These are phyloP conservation scores for Leucopternis melanops DNA, from an alignment of 2,113 vertebrate genomes.

Conservation along the genomic window DNA sequence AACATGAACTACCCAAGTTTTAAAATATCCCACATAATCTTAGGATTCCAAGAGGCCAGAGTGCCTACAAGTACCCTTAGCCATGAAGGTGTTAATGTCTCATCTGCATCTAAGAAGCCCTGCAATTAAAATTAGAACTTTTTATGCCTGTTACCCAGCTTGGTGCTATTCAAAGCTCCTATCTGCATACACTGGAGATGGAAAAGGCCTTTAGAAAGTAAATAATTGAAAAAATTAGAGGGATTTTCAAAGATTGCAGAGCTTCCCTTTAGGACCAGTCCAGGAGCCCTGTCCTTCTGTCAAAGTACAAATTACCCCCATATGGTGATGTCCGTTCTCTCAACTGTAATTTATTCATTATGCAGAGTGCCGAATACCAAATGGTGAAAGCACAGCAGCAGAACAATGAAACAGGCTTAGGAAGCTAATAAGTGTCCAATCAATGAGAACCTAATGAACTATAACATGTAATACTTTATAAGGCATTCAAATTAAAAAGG, in stretches of 20 bases:
- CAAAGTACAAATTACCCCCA: constrained; percentile 61
- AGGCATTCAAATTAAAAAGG: constrained; percentile 20
- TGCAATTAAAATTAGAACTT: constrained; percentile 64
- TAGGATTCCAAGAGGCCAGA: background rate
- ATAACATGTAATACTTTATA: constrained; percentile 31
- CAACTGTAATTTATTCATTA: constrained; percentile 66
- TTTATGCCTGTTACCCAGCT: constrained; percentile 43
- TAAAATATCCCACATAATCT: background rate
- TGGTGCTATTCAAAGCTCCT: constrained; percentile 38
- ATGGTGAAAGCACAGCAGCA: constrained; percentile 46
- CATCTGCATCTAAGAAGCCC: constrained; percentile 51
- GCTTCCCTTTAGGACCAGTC: constrained; percentile 50
- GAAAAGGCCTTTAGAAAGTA: constrained; percentile 62
- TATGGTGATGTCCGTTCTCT: constrained; percentile 51
- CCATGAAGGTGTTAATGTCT: constrained; percentile 61
- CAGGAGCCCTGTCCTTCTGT: constrained; percentile 54
- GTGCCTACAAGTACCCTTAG: background rate
- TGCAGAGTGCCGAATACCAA: constrained; percentile 41
- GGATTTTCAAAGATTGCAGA: constrained; percentile 49
- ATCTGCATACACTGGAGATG: constrained; percentile 37
- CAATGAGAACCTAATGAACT: constrained; percentile 21
- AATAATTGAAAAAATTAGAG: constrained; percentile 68
- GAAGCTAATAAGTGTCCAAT: constrained; percentile 29
- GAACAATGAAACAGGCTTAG: constrained; percentile 36
- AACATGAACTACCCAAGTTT: background rate